Evolutionary conservation across 2,888 invertebrate species (phyloP), one percentile per base, ranked within the genome.

Genomic region (Drymonia ruficornis): DNA sequence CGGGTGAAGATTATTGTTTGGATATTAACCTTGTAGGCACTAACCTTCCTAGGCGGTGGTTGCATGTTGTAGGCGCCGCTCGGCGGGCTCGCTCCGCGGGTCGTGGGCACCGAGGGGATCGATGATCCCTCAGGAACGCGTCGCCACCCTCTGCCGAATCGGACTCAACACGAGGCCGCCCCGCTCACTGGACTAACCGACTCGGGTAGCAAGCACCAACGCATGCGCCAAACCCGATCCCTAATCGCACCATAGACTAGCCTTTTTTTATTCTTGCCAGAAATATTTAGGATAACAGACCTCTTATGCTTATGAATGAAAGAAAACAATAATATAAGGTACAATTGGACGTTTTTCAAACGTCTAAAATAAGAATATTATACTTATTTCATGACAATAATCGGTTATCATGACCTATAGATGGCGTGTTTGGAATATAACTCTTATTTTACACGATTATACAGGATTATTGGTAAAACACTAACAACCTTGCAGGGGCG

Each of bases 21-120:
- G 40, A 16, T 16, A 40, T 40, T 16, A 16, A 16, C 40, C 16
- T 16, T 15, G 44, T 18, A 57, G 36, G 44, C 46, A 84, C 94
- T 95, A 93, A 96, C 96, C 96, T 96, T 96, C 91, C 96, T 95
- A 84, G 96, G 96, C 80, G 96, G 96, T 81, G 96, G 96, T 94
- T 96, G 96, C 96, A 96, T 96, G 92, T 79, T 88, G 86, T 62
- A 64, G 54, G 51, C 53, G 59, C 52, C 53, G 59, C 57, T 52
- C 54, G 68, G 67, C 69, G 70, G 59, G 69, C 64, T 63, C 67
- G 67, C 40, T 40, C 44, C 4, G 53, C 53, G 49, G 54, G 55
- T 60, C 34, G 46, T 52, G 61, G 51, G 60, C 23, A 51, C 65
- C 61, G 55, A 66, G 60, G n/a, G 64, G 67, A 81, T 84, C 83